Evolutionary conservation across 2,888 invertebrate species (phyloP).

Genomic region (Chouioia cunea): DNA sequence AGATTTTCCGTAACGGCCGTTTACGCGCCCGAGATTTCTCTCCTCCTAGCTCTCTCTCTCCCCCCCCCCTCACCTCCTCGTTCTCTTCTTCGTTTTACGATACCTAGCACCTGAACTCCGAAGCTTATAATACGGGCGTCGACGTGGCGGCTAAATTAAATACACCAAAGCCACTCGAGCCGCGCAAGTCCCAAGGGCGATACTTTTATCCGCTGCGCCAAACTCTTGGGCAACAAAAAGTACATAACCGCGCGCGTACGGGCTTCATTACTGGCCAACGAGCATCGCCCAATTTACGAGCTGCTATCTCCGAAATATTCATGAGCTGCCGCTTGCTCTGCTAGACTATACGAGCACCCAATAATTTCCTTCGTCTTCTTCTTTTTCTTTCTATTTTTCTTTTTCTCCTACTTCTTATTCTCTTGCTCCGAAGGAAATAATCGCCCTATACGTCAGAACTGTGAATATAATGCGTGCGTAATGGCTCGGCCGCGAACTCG

Average conservation of each 20-base stretch:
- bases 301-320: constrained; percentile 41
- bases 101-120: neutral
- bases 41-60: neutral
- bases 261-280: constrained; percentile 35
- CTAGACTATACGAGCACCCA: constrained; percentile 11
- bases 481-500: neutral
- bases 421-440: neutral
- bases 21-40: constrained; percentile 45
- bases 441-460: neutral
- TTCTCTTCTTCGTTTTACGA: neutral
- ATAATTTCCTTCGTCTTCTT: constrained; percentile 44
- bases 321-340: no score
- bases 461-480: constrained; percentile 12
- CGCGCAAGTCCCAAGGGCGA: constrained; percentile 20
- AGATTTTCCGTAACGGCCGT: constrained; percentile 48
- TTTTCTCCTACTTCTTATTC: constrained; percentile 34
- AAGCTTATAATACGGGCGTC: no score
- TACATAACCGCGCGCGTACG: neutral
- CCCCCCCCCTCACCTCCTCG: neutral
- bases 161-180: constrained; percentile 35
- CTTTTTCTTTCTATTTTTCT: constrained; percentile 14
- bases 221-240: constrained; percentile 12
- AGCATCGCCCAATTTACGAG: constrained; percentile 46
- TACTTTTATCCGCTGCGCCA: constrained; percentile 31
- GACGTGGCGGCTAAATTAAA: constrained; percentile 36